Percentiles rank a stretch among this genome's conserved stretches.
These are phyloP conservation scores for Sebastes minor DNA, from an alignment of 2,797 vertebrate species.

Conservation along the genomic window DNA sequence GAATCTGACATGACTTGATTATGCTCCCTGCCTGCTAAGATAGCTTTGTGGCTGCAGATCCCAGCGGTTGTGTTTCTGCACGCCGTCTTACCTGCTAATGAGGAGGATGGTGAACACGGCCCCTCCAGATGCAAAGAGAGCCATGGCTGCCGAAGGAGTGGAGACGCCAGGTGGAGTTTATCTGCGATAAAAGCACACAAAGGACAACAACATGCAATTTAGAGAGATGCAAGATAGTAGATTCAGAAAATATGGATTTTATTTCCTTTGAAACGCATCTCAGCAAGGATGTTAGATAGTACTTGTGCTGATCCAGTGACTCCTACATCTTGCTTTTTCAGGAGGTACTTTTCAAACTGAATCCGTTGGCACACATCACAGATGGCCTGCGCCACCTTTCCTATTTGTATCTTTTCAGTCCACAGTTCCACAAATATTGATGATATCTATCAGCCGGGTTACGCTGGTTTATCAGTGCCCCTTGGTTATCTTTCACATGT, in stretches of 20 bases:
- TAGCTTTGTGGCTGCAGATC: slow-evolving; percentile 6
- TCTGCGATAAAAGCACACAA: slow-evolving; percentile 71
- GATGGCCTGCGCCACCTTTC: slow-evolving; percentile 38
- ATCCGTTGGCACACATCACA: slow-evolving; percentile 34
- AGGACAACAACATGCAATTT: slow-evolving; percentile 28
- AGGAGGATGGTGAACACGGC: slow-evolving; percentile 75
- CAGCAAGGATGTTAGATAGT: background rate
- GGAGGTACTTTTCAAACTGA: background rate
- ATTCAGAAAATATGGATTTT: background rate
- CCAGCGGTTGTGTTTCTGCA: slow-evolving; percentile 21
- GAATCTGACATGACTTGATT: slow-evolving; percentile 37
- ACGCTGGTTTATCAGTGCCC: background rate
- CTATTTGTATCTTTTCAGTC: slow-evolving; percentile 43
- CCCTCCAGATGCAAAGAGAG: slow-evolving; percentile 66
- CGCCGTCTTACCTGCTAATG: slow-evolving; percentile 80
- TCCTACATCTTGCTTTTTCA: slow-evolving; percentile 13
- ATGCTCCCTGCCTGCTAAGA: slow-evolving; percentile 8
- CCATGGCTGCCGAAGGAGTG: slow-evolving; percentile 70
- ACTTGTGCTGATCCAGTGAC: background rate
- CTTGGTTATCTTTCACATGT: background rate
- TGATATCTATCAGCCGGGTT: slow-evolving; percentile 23
- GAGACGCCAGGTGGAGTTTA: slow-evolving; percentile 70
- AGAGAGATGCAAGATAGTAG: background rate
- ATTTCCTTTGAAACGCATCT: background rate
- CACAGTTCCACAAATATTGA: slow-evolving; percentile 13